Conservation (phyloP, 2,888 invertebrate genomes). For the Acanthosepion esculentum region DNA sequence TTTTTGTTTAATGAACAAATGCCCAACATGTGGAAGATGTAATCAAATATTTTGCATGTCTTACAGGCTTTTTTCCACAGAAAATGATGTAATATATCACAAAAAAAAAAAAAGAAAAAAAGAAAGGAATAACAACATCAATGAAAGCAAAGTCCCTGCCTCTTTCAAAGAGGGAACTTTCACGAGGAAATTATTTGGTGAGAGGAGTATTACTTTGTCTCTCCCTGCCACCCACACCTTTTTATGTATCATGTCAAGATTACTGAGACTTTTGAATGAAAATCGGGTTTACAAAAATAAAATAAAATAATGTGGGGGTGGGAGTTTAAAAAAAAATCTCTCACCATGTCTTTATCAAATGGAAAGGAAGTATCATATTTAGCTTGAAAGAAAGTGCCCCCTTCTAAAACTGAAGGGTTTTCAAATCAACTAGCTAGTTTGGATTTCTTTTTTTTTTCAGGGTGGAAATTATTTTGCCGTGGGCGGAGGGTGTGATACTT, state of each 20-base stretch:
- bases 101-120: background rate
- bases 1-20: too few species aligned
- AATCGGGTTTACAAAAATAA: background rate
- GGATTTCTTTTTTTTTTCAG: background rate
- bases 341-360: background rate
- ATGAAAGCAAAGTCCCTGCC: background rate
- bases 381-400: background rate
- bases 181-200: background rate
- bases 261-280: background rate
- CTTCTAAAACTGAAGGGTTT: background rate
- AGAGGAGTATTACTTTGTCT: background rate
- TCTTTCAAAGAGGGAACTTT: too few species aligned
- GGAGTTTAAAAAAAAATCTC: background rate
- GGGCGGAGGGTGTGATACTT: background rate
- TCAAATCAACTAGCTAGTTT: background rate
- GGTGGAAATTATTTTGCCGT: background rate
- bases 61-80: too few species aligned
- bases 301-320: background rate
- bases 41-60: too few species aligned
- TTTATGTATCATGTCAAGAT: background rate
- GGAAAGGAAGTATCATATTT: conserved; percentile 33
- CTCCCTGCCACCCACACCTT: background rate
- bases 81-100: background rate
- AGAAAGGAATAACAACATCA: background rate
- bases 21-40: too few species aligned